Base-by-base conservation (phyloP, 2,797 vertebrate species). In the Clangula hyemalis region DNA sequence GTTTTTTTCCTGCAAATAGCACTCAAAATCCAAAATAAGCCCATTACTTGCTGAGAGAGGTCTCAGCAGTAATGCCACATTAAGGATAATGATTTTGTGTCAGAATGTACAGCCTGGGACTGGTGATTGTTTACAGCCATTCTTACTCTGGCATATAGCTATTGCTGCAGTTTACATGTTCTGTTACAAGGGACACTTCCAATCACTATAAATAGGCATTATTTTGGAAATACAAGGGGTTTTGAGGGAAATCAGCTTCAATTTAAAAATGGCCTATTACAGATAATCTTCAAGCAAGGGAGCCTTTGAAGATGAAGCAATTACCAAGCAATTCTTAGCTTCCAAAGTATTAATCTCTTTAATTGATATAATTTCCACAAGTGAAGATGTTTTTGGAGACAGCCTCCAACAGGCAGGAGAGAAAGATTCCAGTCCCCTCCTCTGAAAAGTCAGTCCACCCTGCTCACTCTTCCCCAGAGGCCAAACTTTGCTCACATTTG, bases 291-390 rank as follows among this genome's bases (percentile, higher is more conserved):
- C 32, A 61, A 38, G 20, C 43, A 13, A 72, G 38, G 65, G 54
- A 71, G 11, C 20, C 17, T 30, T 83, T 81, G 87, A 86, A 94
- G 95, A 95, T 8, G 81, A 97, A 75, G 85, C 82, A 8, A 16
- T 77, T 91, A 6, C 14, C 18, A 43, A 83, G 30, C 10, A 83
- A 38, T 70, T 54, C 43, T 51, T 81, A 30, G 20, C 24, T 34
- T 76, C 49, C 38, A n/a, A 19, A 25, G 11, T 64, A 75, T 39
- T 65, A 51, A 32, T 32, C 17, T 68, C 10, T 28, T 27, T 69
- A 38, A 49, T 8, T 71, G 30, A 57, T 21, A 19, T 6, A 53
- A 10, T 34, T 68, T 81, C 57, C 47, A 34, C 36, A 74, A 57
- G 27, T 36, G 24, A 64, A 10, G 19, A 22, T 21, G 14, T 13